Base-by-base conservation (phyloP, 2,797 vertebrate genomes). In the Odontamblyopus rebecca region DNA sequence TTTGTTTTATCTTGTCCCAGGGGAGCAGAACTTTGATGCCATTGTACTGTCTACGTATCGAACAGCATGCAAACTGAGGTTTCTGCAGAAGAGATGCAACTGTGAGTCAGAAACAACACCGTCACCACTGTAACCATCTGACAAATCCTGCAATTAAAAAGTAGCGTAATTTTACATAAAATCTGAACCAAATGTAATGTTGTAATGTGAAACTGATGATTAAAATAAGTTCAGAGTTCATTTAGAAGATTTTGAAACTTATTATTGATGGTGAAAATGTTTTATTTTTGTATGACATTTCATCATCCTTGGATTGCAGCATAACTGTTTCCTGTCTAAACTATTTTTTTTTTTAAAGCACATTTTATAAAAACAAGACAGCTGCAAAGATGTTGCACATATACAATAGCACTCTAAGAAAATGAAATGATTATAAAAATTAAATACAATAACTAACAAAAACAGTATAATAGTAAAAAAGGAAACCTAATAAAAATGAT, bases 1-100 rank as follows among this genome's bases (percentile, higher is more conserved):
- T 6, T 62, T 67, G 5, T 62, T 67, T 67, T 75, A n/a, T 77
- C 61, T 38, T 63, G 1, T 76, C 53, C 53, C 87, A 98, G 97
- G 86, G 84, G 94, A 95, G 38, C 94, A 98, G 92, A 96, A 97
- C 89, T 95, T 96, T 61, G 96, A 98, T 77, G 92, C 93, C 81
- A 97, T 98, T 87, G 91, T 95, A 73, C 94, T 98, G 0, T 97
- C 96, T 12, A 95, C 97, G 0, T 98, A 98, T 44, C 95, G 97
- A 75, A 98, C 97, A 27, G 95, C 96, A 77, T 97, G 96, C 87
- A 98, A 98, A 76, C 94, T 98, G 81, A 87, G 96, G 81, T 98
- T 96, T 83, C 92, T 98, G 41, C 97, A 98, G 83, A 98, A 96
- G 83, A 93, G 95, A 85, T 98, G 97, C 86, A 97, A 98, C 88